phyloP scores from a whole-genome alignment of 2,888 invertebrate genomes.

The Caenorhabditis sp. region DNA sequence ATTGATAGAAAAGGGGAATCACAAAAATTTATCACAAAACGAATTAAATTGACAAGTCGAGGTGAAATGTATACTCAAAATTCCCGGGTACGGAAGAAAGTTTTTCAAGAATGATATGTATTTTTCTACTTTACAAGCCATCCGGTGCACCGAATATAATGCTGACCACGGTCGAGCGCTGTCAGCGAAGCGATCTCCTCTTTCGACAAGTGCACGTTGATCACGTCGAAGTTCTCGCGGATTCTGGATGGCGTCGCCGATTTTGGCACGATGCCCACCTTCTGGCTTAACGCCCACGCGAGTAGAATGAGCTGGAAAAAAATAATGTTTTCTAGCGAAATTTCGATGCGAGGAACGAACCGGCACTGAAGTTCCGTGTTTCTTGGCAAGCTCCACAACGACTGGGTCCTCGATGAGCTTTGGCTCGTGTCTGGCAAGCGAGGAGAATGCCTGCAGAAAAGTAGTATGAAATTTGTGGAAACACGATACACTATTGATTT shows the following conservation, averaged over 20 bases:
- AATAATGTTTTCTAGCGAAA: not conserved
- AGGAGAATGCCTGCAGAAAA: conserved; percentile 80
- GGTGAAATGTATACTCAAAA: not conserved
- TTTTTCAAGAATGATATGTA: no score
- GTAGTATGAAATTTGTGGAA: not conserved
- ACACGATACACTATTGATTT: not conserved
- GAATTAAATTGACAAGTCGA: not conserved
- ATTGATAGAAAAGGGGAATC: no score
- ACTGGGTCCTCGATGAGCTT: conserved; percentile 83
- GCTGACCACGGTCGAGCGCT: conserved; percentile 63
- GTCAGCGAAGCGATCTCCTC: conserved; percentile 69
- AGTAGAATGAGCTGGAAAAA: conserved; percentile 81
- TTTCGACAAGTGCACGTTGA: conserved; percentile 46
- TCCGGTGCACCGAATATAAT: conserved; percentile 73
- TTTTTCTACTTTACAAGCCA: conserved; percentile 68
- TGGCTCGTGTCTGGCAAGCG: conserved; percentile 79
- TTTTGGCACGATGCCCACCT: conserved; percentile 81
- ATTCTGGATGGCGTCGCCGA: conserved; percentile 74
- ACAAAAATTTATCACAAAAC: conserved; percentile 1
- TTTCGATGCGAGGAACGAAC: no score
- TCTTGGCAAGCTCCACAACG: conserved; percentile 83
- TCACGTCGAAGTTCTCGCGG: conserved; percentile 70
- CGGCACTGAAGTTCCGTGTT: conserved; percentile 80
- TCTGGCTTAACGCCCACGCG: conserved; percentile 86
- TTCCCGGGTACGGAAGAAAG: not conserved